Conservation (phyloP, 1,140 invertebrate genomes). For the Ceratina australensis region DNA sequence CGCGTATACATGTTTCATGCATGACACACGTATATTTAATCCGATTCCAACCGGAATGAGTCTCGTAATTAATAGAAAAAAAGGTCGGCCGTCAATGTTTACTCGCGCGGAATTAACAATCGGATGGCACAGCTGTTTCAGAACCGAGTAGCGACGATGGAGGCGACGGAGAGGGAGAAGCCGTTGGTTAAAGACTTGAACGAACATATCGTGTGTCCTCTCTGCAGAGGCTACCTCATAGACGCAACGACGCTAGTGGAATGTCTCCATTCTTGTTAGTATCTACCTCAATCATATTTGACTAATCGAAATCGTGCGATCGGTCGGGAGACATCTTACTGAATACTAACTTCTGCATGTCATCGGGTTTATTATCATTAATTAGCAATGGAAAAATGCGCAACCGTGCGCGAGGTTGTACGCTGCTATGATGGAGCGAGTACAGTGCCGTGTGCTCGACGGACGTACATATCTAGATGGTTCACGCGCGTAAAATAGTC, state of each 20-base stretch:
- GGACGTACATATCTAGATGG: slow-evolving; percentile 6
- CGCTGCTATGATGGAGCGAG: neutral
- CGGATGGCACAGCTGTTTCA: slow-evolving; percentile 58
- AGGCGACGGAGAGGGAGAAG: slow-evolving; percentile 64
- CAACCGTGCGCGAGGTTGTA: too few species aligned
- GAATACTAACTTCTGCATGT: neutral
- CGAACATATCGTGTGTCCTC: slow-evolving; percentile 85
- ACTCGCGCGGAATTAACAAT: slow-evolving; percentile 45
- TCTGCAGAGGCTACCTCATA: slow-evolving; percentile 89
- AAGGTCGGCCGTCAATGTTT: neutral
- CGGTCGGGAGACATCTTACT: neutral
- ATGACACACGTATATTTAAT: too few species aligned
- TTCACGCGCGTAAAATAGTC: slow-evolving; percentile 30
- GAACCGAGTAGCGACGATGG: slow-evolving; percentile 49
- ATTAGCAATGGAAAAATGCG: slow-evolving; percentile 19
- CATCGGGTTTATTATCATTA: slow-evolving; percentile 14
- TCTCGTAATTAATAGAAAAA: neutral
- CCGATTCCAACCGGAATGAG: neutral
- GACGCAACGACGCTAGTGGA: slow-evolving; percentile 91
- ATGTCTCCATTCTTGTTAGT: slow-evolving; percentile 91
- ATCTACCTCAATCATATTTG: slow-evolving; percentile 17
- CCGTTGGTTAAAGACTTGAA: slow-evolving; percentile 83
- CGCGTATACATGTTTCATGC: too few species aligned
- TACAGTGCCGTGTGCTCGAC: neutral
- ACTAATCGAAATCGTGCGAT: neutral